Base-by-base conservation (phyloP, 2,888 invertebrate species). In the Amblyjoppa proteus region DNA sequence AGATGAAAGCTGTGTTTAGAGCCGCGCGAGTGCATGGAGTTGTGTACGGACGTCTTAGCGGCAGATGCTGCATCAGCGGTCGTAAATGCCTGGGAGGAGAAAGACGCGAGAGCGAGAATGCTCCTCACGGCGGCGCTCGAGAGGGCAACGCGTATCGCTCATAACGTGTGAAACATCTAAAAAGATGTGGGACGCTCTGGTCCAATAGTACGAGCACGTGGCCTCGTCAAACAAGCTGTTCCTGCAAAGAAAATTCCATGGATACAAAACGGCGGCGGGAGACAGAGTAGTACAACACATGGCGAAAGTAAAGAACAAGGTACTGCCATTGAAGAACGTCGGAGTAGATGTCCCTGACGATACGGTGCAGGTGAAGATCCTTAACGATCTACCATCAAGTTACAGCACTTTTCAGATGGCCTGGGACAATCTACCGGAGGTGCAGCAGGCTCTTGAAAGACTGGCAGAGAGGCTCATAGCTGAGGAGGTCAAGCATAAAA, bases 221-320 rank as follows among this genome's bases (percentile, higher is more conserved):
- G 31, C 4, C 31, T 31, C 31, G 31, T 4, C 31, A 31, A 31
- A 4, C 4, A 31, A 4, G n/a, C 3, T 74, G 0, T 61, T 20
- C n/a, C 9, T 64, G 0, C 16, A 49, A 0, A 28, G 45, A 9
- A 74, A 61, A 25, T 74, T 45, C 28, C 61, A 74, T 4, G 61
- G 41, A 1, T 74, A 49, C n/a, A 16, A 16, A 16, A 74, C 49
- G 74, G 28, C 1, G 0, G 0, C 45, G 25, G 61, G 61, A 2
- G 61, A 74, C 0, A 16, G 45, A 9, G 25, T 74, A 28, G 45
- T 61, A 7, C 74, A 61, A 9, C 74, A 74, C 31, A 45, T 74
- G 45, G 13, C 74, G 0, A 74, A 74, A 6, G 41, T 61, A 1
- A 74, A 28, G 25, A 74, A 58, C 28, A 61, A 61, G 74, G 61